Conservation (phyloP, 1,140 invertebrate species). For the Drosophila repleta region DNA sequence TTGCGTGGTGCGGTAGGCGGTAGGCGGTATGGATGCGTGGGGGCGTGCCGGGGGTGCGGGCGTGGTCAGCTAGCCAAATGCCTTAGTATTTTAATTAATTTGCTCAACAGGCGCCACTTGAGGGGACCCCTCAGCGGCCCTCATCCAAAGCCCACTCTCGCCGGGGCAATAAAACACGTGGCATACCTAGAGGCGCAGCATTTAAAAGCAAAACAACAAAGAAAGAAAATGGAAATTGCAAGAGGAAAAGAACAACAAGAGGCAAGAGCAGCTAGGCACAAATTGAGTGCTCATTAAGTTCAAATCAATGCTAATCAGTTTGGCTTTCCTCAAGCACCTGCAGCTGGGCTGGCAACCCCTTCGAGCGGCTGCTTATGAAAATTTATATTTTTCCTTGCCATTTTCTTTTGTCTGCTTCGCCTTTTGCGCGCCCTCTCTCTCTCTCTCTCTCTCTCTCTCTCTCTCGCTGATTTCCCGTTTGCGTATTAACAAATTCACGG, state of each 20-base stretch:
- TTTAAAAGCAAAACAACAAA: constrained; percentile 21
- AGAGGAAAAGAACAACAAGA: constrained; percentile 11
- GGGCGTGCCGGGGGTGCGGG: background rate
- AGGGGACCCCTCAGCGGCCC: background rate
- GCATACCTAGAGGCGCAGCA: constrained; percentile 65
- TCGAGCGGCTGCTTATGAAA: constrained; percentile 2
- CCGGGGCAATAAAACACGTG: constrained; percentile 36
- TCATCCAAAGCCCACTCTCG: background rate
- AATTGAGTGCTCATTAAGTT: constrained; percentile 74
- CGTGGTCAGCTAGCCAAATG: constrained; percentile 56
- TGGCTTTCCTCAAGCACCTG: constrained; percentile 22
- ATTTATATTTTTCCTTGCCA: constrained; percentile 14
- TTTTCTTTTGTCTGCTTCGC: background rate
- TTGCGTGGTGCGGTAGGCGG: constrained; percentile 26
- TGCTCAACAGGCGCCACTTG: constrained; percentile 61
- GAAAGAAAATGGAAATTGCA: constrained; percentile 14
- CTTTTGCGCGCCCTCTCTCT: background rate
- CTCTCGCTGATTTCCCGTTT: constrained; percentile 29
- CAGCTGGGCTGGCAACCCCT: background rate
- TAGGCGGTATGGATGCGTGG: background rate
- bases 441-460: no score
- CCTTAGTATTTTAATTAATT: constrained; percentile 80
- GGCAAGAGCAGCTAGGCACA: constrained; percentile 10
- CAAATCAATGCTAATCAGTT: constrained; percentile 77
- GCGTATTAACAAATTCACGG: constrained; percentile 58